Evolutionary conservation across 37 sponge, comb jelly and placozoan species (phyloP).

Genomic region (Agelas oroides): DNA sequence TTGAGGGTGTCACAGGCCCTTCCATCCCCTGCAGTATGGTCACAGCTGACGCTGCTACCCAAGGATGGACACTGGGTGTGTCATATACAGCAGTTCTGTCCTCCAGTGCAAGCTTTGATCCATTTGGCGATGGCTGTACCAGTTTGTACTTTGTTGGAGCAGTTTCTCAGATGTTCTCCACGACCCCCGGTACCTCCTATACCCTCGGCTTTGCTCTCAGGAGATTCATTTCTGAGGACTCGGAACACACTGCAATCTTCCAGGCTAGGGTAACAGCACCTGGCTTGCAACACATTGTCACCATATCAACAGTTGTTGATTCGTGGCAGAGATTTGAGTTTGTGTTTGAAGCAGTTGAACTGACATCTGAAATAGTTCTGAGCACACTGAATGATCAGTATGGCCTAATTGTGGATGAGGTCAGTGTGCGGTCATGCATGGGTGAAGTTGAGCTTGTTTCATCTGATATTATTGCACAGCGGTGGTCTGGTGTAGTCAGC

Average conservation of each 20-base stretch:
- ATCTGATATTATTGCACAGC: neutral
- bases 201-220: slow-evolving; percentile 6
- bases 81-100: neutral
- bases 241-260: neutral
- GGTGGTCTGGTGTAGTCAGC: slow-evolving; percentile 27
- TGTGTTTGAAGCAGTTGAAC: slow-evolving; percentile 27
- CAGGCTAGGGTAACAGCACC: slow-evolving; percentile 12
- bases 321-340: slow-evolving; percentile 24
- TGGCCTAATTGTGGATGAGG: slow-evolving; percentile 36
- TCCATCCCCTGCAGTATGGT: neutral
- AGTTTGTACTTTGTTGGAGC: slow-evolving; percentile 26
- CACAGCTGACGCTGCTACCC: neutral
- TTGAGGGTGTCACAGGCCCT: slow-evolving; percentile 32
- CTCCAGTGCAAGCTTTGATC: neutral
- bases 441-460: neutral
- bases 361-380: slow-evolving; percentile 8
- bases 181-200: slow-evolving; percentile 15
- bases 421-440: slow-evolving; percentile 25
- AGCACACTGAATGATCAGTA: neutral
- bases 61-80: neutral
- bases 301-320: neutral
- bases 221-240: neutral
- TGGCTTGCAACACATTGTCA: neutral
- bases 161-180: slow-evolving; percentile 44
- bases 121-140: slow-evolving; percentile 43